A percentile compares a stretch with the other conserved stretches of the same genome.
These are phyloP conservation scores for Alloscopus bannaensis DNA, from an alignment of 2,888 invertebrate species.

Conservation along the genomic window DNA sequence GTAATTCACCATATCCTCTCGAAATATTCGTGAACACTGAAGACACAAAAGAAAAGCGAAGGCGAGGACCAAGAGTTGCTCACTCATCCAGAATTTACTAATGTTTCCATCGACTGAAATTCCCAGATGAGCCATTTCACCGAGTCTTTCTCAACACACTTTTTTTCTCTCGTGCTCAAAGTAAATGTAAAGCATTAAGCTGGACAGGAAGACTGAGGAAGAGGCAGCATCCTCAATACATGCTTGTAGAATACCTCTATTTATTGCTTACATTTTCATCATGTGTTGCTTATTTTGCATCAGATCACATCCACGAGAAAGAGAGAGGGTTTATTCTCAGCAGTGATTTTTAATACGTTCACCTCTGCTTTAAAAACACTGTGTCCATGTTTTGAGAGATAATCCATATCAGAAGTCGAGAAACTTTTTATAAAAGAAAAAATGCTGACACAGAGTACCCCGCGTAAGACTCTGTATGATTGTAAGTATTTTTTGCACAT, in stretches of 20 bases:
- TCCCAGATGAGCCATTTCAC: constrained; percentile 71
- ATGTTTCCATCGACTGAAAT: constrained; percentile 68
- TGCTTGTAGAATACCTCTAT: constrained; percentile 1
- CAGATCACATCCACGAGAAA: no score
- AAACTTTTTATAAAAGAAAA: no score
- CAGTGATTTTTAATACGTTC: not conserved
- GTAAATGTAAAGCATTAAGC: constrained; percentile 37
- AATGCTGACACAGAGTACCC: no score
- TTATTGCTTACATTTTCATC: constrained; percentile 44
- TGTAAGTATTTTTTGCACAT: no score
- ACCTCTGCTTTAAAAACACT: not conserved
- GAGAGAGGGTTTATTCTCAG: not conserved
- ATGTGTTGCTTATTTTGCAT: constrained; percentile 28
- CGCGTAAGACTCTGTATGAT: no score
- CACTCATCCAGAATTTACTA: constrained; percentile 71
- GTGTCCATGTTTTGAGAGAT: no score
- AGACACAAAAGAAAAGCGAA: no score
- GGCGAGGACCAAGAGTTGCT: constrained; percentile 34
- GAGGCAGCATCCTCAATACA: not conserved
- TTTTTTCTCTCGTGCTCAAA: constrained; percentile 45
- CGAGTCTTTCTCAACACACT: constrained; percentile 63
- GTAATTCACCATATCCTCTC: constrained; percentile 16
- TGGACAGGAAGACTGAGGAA: not conserved
- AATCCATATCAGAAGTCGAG: no score
- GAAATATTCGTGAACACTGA: no score